A percentile compares a stretch with the other conserved stretches of the same genome.
Evolutionary conservation across 2,113 vertebrate genomes (phyloP).

Genomic region (Burhinus oedicnemus): DNA sequence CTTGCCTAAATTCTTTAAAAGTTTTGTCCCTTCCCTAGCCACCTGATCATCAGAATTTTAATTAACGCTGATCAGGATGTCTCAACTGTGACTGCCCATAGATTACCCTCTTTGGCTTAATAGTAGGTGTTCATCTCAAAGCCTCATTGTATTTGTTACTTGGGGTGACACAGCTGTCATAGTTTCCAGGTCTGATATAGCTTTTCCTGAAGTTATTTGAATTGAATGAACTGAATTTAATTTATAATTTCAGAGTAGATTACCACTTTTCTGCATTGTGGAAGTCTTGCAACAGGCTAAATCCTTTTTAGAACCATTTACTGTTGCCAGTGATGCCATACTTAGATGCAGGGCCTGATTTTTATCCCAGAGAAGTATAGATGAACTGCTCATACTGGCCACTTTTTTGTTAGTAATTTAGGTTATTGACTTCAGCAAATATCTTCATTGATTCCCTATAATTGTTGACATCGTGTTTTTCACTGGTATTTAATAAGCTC

Average conservation of each 20-base stretch:
- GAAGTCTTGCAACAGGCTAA: neutral
- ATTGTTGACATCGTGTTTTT: neutral
- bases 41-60: slow-evolving; percentile 46
- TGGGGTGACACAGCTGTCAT: neutral
- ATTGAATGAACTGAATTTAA: neutral
- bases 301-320: neutral
- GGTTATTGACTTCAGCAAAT: slow-evolving; percentile 24
- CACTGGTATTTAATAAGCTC: neutral
- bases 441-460: slow-evolving; percentile 34
- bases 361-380: neutral
- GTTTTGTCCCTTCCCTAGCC: neutral
- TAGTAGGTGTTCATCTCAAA: slow-evolving; percentile 5
- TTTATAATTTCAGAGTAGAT: neutral
- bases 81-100: neutral
- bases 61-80: slow-evolving; percentile 25
- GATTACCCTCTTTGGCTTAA: slow-evolving; percentile 13
- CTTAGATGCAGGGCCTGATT: neutral
- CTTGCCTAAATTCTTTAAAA: slow-evolving; percentile 27
- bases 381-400: neutral
- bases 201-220: neutral
- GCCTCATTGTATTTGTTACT: neutral
- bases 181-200: neutral
- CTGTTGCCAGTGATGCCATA: neutral
- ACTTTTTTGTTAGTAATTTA: neutral
- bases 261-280: neutral